Percentiles rank a stretch among this genome's conserved stretches.
phyloP scores from a whole-genome alignment of 2,797 vertebrate species.

The Mormyrus proboscirostris region DNA sequence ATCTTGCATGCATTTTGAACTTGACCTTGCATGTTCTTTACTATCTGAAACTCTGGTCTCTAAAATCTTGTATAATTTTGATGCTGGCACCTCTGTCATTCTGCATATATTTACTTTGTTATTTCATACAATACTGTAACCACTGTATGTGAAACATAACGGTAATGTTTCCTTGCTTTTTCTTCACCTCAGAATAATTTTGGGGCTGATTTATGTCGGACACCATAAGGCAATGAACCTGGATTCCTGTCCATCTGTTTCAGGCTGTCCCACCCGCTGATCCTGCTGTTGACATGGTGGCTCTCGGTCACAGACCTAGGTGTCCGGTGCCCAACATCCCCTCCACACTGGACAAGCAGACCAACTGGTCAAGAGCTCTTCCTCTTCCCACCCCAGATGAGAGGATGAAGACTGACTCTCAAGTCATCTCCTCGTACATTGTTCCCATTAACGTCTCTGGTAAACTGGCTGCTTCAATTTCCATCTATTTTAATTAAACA shows the following conservation, averaged over 20 bases:
- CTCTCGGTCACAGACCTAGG: slow-evolving; percentile 79
- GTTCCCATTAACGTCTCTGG: slow-evolving; percentile 98
- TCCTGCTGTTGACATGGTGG: slow-evolving; percentile 70
- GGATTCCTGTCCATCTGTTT: slow-evolving; percentile 28
- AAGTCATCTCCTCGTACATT: slow-evolving; percentile 92
- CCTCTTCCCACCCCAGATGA: slow-evolving; percentile 84
- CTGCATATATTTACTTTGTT: neutral
- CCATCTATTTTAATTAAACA: neutral
- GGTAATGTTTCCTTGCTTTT: neutral
- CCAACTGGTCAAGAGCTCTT: slow-evolving; percentile 90
- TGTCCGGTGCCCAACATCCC: slow-evolving; percentile 77
- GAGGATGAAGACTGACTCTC: slow-evolving; percentile 81
- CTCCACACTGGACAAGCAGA: slow-evolving; percentile 90
- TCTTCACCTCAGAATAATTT: neutral
- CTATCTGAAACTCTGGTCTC: neutral
- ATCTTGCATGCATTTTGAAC: neutral
- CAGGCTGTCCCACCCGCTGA: slow-evolving; percentile 81
- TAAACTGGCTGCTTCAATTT: slow-evolving; percentile 46
- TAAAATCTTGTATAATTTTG: neutral
- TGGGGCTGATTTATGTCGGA: slow-evolving; percentile 14
- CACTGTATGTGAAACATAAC: neutral
- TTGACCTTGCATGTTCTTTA: neutral
- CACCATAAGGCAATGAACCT: neutral
- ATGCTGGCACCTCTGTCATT: neutral
- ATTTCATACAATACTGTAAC: neutral